These are phyloP conservation scores for Drosophila funebris DNA, from an alignment of 1,140 invertebrate genomes.

Conservation along the genomic window DNA sequence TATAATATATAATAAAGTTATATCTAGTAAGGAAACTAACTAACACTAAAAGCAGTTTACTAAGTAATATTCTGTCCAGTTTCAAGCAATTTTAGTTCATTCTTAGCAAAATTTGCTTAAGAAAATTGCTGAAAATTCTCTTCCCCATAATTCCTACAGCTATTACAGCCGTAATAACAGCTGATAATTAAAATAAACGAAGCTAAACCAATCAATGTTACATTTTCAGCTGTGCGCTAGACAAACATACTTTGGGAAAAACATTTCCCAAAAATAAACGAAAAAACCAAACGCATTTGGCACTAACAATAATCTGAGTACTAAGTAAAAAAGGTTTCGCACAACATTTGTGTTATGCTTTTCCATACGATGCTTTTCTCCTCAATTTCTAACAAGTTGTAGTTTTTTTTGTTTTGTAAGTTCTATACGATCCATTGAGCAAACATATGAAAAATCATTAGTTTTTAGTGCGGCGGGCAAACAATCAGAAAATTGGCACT, in stretches of 20 bases:
- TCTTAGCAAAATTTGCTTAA: no score
- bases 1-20: no score
- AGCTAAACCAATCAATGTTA: conserved; percentile 6
- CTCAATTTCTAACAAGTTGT: conserved; percentile 54
- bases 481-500: conserved; percentile 81
- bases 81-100: no score
- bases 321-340: conserved; percentile 7
- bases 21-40: no score
- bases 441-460: conserved; percentile 82
- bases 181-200: conserved; percentile 35
- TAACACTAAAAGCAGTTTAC: no score
- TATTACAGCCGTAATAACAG: not conserved
- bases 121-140: not conserved
- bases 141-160: not conserved
- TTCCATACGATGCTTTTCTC: not conserved
- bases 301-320: conserved; percentile 20
- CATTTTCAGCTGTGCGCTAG: conserved; percentile 2
- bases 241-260: not conserved
- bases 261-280: no score
- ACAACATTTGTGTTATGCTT: not conserved
- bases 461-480: conserved; percentile 78
- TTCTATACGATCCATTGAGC: conserved; percentile 67
- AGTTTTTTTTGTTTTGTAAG: conserved; percentile 16
- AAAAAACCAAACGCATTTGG: conserved; percentile 6
- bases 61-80: no score